Percentiles rank a stretch among this genome's conserved stretches.
Conservation (phyloP, 2,888 invertebrate genomes). For the Diaprepes abbreviatus region DNA sequence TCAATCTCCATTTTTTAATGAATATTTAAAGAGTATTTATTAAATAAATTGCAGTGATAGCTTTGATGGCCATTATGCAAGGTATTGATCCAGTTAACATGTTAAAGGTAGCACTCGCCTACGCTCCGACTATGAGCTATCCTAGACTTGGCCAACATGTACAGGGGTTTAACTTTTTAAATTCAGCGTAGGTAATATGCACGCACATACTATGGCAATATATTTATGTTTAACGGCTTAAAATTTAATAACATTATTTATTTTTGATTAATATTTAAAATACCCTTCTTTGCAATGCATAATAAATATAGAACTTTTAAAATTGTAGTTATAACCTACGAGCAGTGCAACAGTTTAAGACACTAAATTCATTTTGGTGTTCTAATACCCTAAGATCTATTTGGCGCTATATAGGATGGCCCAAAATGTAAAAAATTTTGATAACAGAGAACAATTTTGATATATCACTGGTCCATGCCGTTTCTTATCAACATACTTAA, state of each 20-base stretch:
- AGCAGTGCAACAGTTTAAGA: conserved; percentile 33
- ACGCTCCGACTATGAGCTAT: no score
- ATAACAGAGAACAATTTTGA: conserved; percentile 24
- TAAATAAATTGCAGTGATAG: no score
- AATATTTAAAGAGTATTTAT: no score
- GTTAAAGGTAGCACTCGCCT: no score
- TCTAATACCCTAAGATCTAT: conserved; percentile 26
- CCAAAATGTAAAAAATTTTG: conserved; percentile 5
- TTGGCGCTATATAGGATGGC: conserved; percentile 10
- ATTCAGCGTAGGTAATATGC: no score
- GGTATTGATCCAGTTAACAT: no score
- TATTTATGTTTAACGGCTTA: neutral
- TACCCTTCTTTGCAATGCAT: neutral
- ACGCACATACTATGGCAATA: neutral
- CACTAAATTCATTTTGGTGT: conserved; percentile 38
- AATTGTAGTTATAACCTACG: conserved; percentile 10
- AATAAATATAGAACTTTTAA: neutral
- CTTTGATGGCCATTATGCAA: no score
- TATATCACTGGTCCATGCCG: conserved; percentile 29
- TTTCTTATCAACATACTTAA: conserved; percentile 24
- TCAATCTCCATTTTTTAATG: no score
- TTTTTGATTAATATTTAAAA: neutral
- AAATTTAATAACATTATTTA: neutral
- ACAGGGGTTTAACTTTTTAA: no score
- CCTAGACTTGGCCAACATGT: no score